Base-by-base conservation (phyloP, 2,888 invertebrate genomes). In the Cryptosula pallasiana region DNA sequence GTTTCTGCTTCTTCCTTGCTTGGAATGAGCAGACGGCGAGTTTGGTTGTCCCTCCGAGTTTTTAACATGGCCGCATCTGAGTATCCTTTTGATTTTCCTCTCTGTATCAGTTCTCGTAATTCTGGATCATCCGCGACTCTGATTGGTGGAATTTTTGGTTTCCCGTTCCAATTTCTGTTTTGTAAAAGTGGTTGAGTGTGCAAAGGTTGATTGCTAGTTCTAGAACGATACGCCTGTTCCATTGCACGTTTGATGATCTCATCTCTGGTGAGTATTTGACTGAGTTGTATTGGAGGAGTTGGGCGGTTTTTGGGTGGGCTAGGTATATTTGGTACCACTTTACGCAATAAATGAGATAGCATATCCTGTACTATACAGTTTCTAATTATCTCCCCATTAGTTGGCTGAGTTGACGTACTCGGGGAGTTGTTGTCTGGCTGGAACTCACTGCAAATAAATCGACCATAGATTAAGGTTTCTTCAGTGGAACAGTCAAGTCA, bases 1-100 rank as follows among this genome's bases (percentile, higher is more conserved):
- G 63, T 63, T 20, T 63, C 63, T 27, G 32, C 32, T 32, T 63
- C 63, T 63, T 63, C 63, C 27, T 63, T 63, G n/a, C 63, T 63
- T 63, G 63, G 63, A 16, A 63, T 32, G 13, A 63, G 32, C 9
- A 63, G 63, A 32, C 63, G 32, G 13, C 63, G 20, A 25, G 27
- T 63, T n/a, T 63, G 25, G 27, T 32, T 63, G 32, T 63, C 63
- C 27, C 32, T 63, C 32, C 27, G 20, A 16, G 63, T 63, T 32
- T 34, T 63, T 32, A 63, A 63, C 32, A 63, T 32, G 29, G 63
- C 63, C 34, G 63, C 63, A 20, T 63, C 63, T 25, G 63, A 63
- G 32, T 63, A 63, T 34, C 63, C 63, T 32, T 63, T 20, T 16
- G 27, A 25, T 32, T 63, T 63, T 27, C 63, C 63, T 29, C 5